These are phyloP conservation scores for Eristalis pertinax DNA, from an alignment of 2,888 invertebrate genomes.

Conservation along the genomic window DNA sequence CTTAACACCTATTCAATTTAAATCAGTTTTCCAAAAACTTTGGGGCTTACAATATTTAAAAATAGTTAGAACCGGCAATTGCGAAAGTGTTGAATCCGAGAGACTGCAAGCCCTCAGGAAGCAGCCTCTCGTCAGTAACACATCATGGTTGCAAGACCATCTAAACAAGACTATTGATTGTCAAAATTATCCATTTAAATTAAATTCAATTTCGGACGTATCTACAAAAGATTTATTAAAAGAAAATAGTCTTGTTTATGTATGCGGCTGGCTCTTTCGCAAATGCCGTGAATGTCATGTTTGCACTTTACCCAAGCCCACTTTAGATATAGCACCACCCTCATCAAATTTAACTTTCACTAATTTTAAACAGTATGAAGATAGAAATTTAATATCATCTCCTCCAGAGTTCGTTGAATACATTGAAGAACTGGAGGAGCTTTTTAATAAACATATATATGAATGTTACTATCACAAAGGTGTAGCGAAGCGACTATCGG, in stretches of 20 bases:
- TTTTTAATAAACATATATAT: too few species aligned
- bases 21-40: background rate
- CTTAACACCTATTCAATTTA: background rate
- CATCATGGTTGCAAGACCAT: background rate
- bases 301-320: background rate
- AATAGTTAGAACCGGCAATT: background rate
- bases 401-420: too few species aligned
- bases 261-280: slow-evolving; percentile 1
- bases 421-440: too few species aligned
- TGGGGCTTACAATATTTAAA: slow-evolving; percentile 3
- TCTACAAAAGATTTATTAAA: background rate
- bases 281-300: background rate
- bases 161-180: background rate
- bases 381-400: too few species aligned
- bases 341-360: background rate
- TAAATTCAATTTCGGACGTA: background rate
- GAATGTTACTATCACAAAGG: too few species aligned
- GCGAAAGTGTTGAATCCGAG: background rate
- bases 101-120: background rate
- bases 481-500: background rate
- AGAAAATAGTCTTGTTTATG: slow-evolving; percentile 2
- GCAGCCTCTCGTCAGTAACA: background rate
- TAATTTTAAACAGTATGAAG: too few species aligned
- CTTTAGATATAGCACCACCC: background rate
- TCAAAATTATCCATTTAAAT: too few species aligned